These are phyloP conservation scores for Otus sunia DNA, from an alignment of 2,113 vertebrate genomes.

Conservation along the genomic window DNA sequence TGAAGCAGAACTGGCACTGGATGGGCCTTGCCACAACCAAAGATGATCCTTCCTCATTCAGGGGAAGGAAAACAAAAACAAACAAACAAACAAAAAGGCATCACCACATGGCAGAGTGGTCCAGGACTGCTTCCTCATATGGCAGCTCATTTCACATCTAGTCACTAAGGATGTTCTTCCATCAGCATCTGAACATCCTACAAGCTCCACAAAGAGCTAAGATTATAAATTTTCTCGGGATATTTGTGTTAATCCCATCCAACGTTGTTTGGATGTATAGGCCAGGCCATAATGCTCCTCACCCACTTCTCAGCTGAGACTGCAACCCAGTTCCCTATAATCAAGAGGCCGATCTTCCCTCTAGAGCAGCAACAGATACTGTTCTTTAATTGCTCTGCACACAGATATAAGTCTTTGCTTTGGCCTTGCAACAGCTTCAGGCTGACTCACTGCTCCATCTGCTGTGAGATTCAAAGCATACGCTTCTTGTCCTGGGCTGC, in stretches of 20 bases:
- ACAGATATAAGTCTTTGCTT: background rate
- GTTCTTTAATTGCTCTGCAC: background rate
- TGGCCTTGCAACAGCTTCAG: background rate
- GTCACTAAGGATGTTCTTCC: background rate
- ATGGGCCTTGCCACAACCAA: background rate
- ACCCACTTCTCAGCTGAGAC: background rate
- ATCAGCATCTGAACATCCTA: background rate
- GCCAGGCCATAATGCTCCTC: background rate
- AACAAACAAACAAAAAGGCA: too few species aligned
- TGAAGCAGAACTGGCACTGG: background rate
- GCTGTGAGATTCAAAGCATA: background rate
- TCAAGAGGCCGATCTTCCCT: background rate
- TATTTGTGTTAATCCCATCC: background rate
- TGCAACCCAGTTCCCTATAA: background rate
- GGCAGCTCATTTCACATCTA: background rate
- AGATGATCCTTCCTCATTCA: background rate
- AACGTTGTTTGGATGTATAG: accelerated
- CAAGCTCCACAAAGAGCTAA: background rate
- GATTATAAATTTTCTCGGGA: background rate
- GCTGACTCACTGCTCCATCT: slow-evolving; percentile 41
- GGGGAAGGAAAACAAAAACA: too few species aligned
- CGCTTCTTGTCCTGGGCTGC: background rate
- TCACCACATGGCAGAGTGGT: background rate
- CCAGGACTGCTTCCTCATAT: background rate
- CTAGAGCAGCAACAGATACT: background rate